Percentiles rank a stretch among this genome's conserved stretches.
Conservation (phyloP, 2,797 vertebrate species). For the Chloroceryle inda region DNA sequence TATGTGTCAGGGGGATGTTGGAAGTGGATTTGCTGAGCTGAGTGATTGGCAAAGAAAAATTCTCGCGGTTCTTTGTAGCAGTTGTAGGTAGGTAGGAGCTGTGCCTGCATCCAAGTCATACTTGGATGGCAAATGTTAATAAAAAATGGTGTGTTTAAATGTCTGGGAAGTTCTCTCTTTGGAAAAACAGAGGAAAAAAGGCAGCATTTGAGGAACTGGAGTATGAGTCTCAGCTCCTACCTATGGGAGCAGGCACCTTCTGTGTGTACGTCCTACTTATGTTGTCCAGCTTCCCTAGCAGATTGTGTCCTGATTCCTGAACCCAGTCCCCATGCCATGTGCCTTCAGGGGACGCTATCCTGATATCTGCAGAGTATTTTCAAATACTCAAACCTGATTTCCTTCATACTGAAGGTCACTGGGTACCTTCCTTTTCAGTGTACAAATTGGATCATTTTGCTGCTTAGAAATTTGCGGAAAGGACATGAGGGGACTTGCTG, state of each 20-base stretch:
- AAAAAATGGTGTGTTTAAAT: neutral
- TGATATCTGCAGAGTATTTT: neutral
- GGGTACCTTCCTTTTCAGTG: neutral
- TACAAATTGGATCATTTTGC: neutral
- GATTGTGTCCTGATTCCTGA: neutral
- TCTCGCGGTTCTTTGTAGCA: neutral
- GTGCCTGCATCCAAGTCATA: neutral
- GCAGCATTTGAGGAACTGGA: neutral
- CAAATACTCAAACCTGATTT: neutral
- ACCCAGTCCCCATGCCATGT: neutral
- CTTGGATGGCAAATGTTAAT: neutral
- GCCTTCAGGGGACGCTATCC: neutral
- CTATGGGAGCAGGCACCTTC: accelerated
- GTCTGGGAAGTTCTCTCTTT: neutral
- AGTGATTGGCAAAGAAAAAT: neutral
- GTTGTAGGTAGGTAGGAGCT: neutral
- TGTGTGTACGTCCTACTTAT: neutral
- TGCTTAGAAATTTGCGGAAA: neutral
- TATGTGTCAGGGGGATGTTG: neutral
- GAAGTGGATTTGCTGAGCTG: neutral
- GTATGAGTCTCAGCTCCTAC: neutral
- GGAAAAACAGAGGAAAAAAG: neutral
- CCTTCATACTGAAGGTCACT: neutral
- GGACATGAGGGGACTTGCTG: neutral
- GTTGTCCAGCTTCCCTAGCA: neutral